Base-by-base conservation (phyloP, 1,140 invertebrate genomes). In the Drosophila neocordata region DNA sequence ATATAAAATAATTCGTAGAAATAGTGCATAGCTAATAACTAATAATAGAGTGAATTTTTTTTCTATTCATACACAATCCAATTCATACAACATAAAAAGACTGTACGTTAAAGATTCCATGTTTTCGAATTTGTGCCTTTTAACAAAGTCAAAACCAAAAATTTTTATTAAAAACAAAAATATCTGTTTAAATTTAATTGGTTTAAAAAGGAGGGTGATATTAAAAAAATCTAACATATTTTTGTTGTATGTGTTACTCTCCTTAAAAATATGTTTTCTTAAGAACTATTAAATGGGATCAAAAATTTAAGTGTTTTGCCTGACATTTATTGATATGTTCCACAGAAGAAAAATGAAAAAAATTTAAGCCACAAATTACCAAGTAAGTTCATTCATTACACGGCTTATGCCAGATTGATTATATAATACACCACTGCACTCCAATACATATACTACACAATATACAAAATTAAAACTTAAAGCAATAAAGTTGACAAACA, bases 261-360 rank as follows among this genome's bases (percentile, higher is more conserved):
- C 41, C 41, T 12, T 15, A 12, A 20, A n/a, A 52, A 27, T 24
- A 27, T 22, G 66, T 74, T 76, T 44, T 44, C 55, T 63, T 76
- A 53, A 22, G 58, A 60, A 77, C 41, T 62, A 31, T 76, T 70
- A 51, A 78, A 85, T 57, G 82, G 82, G 82, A 85, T 82, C 82
- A 85, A 85, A 18, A 70, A 79, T 48, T 61, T 15, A 56, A 56
- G n/a, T 11, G 24, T 56, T 68, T 84, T 53, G 66, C 66, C 77
- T 55, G 67, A 71, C 71, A 70, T 65, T 80, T 77, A 64, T 58
- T 24, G 48, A 79, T 69, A 75, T 69, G 75, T 77, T 77, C 44
- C 68, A 64, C 62, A 65, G 48, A 79, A 41, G 65, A 9, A 37
- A 52, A 75, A 59, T 51, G 48, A 60, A 38, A 41, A 37, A 37